A percentile compares a stretch with the other conserved stretches of the same genome.
Evolutionary conservation across 2,113 vertebrate genomes (phyloP).

Genomic region (Petaurus breviceps): DNA sequence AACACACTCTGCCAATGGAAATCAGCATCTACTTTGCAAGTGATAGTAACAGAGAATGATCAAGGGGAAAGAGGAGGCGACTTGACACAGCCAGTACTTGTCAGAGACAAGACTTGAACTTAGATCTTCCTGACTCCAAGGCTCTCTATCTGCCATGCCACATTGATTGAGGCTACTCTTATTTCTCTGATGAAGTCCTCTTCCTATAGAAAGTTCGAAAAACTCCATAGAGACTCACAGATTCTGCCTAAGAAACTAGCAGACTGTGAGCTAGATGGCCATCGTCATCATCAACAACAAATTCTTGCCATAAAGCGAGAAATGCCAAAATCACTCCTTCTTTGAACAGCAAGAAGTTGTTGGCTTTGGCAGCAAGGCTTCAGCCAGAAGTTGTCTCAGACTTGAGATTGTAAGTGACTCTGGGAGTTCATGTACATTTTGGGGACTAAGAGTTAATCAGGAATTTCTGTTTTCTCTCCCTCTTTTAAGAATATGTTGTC

Average conservation of each 20-base stretch:
- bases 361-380: background rate
- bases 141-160: background rate
- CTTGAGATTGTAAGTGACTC: background rate
- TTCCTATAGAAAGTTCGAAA: background rate
- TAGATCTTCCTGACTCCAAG: background rate
- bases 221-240: background rate
- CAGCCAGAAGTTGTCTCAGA: background rate
- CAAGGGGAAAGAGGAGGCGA: background rate
- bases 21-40: background rate
- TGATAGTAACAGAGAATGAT: background rate
- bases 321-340: background rate
- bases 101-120: background rate
- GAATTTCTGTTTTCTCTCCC: background rate
- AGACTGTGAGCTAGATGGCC: background rate
- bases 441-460: background rate
- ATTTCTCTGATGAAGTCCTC: background rate
- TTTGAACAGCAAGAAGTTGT: background rate
- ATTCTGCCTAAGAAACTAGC: background rate
- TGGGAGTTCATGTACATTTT: background rate
- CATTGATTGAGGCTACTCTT: background rate
- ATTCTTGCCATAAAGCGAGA: background rate
- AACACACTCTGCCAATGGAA: background rate
- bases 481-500: background rate
- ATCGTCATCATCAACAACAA: background rate
- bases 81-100: background rate